These are phyloP conservation scores for Ailurus styani DNA, from an alignment of 2,113 vertebrate genomes.

Conservation along the genomic window DNA sequence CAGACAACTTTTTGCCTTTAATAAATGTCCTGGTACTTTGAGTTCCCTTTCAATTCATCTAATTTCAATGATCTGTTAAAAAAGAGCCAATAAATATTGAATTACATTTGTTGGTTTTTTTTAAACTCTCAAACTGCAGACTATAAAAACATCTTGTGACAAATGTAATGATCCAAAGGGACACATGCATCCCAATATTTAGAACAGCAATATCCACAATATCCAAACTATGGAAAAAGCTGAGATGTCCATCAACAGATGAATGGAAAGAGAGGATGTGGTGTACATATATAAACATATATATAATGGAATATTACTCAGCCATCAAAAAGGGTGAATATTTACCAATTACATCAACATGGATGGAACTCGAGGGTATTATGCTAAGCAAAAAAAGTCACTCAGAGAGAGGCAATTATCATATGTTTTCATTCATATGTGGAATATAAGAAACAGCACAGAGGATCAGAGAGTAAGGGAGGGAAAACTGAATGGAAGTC, in stretches of 20 bases:
- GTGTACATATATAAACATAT: too few relatives aligned
- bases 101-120: slow-evolving; percentile 47
- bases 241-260: background rate
- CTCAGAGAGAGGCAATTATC: too few relatives aligned
- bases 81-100: slow-evolving; percentile 61
- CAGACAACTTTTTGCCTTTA: slow-evolving; percentile 54
- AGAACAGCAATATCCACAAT: background rate
- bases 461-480: too few relatives aligned
- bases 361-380: too few relatives aligned
- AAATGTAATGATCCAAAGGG: too few relatives aligned
- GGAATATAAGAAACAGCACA: too few relatives aligned
- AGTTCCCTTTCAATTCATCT: slow-evolving; percentile 55
- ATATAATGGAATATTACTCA: background rate
- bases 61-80: slow-evolving; percentile 53
- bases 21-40: slow-evolving; percentile 56
- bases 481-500: too few relatives aligned
- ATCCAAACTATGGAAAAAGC: background rate
- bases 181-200: too few relatives aligned
- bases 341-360: background rate
- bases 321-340: background rate
- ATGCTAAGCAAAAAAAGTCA: too few relatives aligned
- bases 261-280: too few relatives aligned
- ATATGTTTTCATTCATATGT: too few relatives aligned
- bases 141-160: background rate
- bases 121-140: slow-evolving; percentile 32